Base-by-base conservation (phyloP, 2,113 vertebrate genomes). In the Amphiprion ocellaris region DNA sequence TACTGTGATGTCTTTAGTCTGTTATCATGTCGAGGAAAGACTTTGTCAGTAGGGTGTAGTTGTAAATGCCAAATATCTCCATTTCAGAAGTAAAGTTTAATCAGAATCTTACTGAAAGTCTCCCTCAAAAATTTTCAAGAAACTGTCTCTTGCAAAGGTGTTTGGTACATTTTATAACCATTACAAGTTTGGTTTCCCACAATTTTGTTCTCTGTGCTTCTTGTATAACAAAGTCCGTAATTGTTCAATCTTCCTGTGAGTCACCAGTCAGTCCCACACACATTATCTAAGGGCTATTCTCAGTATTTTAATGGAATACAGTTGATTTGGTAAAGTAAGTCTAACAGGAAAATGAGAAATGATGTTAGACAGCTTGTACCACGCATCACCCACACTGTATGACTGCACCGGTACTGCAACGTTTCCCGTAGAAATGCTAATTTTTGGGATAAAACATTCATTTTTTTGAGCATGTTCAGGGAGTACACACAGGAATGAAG, bases 191-290 rank as follows among this genome's bases (percentile, higher is more conserved):
- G 1, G 17, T 62, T 64, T 68, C 23, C 56, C 39, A 53, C 65
- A 16, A 76, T 66, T 74, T 39, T 66, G 46, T 21, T 69, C 60
- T 61, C 1, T 26, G 59, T 44, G 37, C 59, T 71, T 60, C 81
- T 84, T 84, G 62, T 80, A 49, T 84, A 84, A 86, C 73, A 81
- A 69, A 53, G 71, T 71, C 30, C 4, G 47, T 47, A 62, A 39
- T 56, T 85, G 68, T 71, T 79, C 46, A 33, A 54, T 74, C 14
- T 1, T 79, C 52, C 55, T 4, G 68, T 80, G 84, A 87, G 62
- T 87, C 85, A 87, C 69, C 56, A 8, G 37, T 72, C 77, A 46
- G 39, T 12, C 79, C 67, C 66, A 66, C 76, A 56, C 82, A 65
- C 58, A 24, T 68, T 58, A 66, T 66, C 30, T 66, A 54, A 69